Conservation (phyloP, 2,888 invertebrate genomes). For the Drosophila merina region DNA sequence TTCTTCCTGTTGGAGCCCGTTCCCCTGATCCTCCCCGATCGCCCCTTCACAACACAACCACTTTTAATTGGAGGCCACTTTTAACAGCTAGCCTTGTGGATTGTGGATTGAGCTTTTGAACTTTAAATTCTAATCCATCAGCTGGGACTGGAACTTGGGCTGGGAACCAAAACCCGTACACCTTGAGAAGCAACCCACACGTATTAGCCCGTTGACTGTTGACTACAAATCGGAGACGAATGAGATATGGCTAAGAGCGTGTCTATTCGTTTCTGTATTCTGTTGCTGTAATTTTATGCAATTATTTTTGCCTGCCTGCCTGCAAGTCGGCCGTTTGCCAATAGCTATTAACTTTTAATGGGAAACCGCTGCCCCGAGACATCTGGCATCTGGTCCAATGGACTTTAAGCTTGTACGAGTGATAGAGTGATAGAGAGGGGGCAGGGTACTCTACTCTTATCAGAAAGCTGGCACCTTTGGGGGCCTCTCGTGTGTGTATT, state of each 20-base stretch:
- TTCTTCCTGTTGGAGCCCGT: slow-evolving; percentile 19
- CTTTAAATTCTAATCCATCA: slow-evolving; percentile 56
- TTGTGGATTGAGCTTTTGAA: slow-evolving; percentile 60
- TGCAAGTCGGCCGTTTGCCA: slow-evolving; percentile 17
- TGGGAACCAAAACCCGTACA: slow-evolving; percentile 66
- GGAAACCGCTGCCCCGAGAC: slow-evolving; percentile 10
- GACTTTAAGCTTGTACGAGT: slow-evolving; percentile 27
- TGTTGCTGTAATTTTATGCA: slow-evolving; percentile 38
- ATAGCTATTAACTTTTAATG: slow-evolving; percentile 47
- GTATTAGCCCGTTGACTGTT: slow-evolving; percentile 1
- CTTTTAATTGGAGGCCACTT: slow-evolving; percentile 36
- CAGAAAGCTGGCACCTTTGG: background rate
- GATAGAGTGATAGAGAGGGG: slow-evolving; percentile 2
- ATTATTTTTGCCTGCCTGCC: slow-evolving; percentile 22
- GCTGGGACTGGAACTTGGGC: slow-evolving; percentile 11
- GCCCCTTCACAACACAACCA: background rate
- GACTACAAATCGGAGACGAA: too few species aligned
- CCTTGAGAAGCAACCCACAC: slow-evolving; percentile 67
- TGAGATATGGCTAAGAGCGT: background rate
- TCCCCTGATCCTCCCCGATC: slow-evolving; percentile 18
- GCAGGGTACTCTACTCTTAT: slow-evolving; percentile 12
- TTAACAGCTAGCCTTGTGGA: too few species aligned
- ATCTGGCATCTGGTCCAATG: slow-evolving; percentile 36
- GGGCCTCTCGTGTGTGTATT: too few species aligned
- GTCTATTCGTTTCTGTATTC: slow-evolving; percentile 1